phyloP scores from a whole-genome alignment of 2,888 invertebrate genomes.

The Hypselothyrea guttata region DNA sequence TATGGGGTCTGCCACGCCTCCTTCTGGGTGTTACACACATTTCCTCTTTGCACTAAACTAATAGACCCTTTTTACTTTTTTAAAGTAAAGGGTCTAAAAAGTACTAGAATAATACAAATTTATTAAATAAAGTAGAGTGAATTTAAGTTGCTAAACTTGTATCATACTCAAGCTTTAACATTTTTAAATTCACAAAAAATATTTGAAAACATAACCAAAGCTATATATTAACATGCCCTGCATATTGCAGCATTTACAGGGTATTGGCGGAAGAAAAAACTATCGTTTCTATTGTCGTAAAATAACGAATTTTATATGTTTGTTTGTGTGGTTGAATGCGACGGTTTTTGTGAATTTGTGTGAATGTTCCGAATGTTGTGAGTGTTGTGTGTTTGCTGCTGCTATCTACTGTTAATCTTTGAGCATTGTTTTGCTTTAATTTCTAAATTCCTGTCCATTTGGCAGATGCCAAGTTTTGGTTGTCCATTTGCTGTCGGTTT shows the following conservation, averaged over 20 bases:
- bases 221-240: background rate
- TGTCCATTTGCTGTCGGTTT: slow-evolving; percentile 41
- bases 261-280: slow-evolving; percentile 37
- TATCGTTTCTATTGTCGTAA: slow-evolving; percentile 38
- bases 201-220: no score
- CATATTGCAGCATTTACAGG: slow-evolving; percentile 1
- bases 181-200: no score
- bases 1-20: no score
- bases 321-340: slow-evolving; percentile 32
- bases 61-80: no score
- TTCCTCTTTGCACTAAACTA: no score
- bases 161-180: no score
- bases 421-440: slow-evolving; percentile 72
- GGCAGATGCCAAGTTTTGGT: slow-evolving; percentile 59
- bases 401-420: slow-evolving; percentile 71
- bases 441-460: slow-evolving; percentile 67
- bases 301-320: slow-evolving; percentile 50
- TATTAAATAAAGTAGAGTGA: no score
- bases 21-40: no score
- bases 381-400: slow-evolving; percentile 27
- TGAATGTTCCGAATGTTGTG: slow-evolving; percentile 6
- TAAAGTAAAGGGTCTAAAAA: no score
- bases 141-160: no score
- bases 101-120: no score
- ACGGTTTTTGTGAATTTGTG: slow-evolving; percentile 2